Base-by-base conservation (phyloP, 2,113 vertebrate genomes). In the Suricata suricatta region DNA sequence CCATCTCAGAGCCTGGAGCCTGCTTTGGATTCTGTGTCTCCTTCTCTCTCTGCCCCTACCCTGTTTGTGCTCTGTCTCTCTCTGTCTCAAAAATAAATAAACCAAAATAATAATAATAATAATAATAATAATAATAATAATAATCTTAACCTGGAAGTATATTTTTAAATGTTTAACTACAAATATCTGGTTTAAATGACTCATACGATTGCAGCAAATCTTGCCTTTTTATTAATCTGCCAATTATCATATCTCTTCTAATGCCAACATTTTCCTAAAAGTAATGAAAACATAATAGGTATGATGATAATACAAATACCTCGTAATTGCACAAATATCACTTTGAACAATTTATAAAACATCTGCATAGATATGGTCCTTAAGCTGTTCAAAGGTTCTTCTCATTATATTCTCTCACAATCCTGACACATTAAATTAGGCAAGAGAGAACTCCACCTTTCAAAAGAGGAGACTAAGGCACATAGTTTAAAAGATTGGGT, bases 211-310 rank as follows among this genome's bases (percentile, higher is more conserved):
- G 7, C 4, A 83, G 27, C 7, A 63, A 33, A 85, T 88, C 63
- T 80, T 88, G 10, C 11, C 44, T 82, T 93, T 88, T 77, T 16
- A 66, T 90, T 80, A 50, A 79, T 54, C 33, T 80, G 44, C 4
- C 95, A 66, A 72, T 63, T 25, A 76, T 85, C 50, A 63, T 79
- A 95, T 35, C 23, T 38, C 11, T 74, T 95, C 31, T 57, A 57
- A 93, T 63, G 44, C 35, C 80, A 80, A 79, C 23, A 68, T 97
- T 92, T 92, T 27, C 54, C 29, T 84, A 88, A 71, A 95, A n/a
- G 27, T 74, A 87, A 84, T 84, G 9, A 44, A 74, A 96, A 38
- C n/a, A 44, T 19, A 95, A 27, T 38, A 50, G 69, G 1, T 29
- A 72, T 52, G 50, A 33, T 50, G 57, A 33, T 35, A 31, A 27